Conservation (phyloP, 2,113 vertebrate genomes). For the Rhinopomastus cyanomelas region DNA sequence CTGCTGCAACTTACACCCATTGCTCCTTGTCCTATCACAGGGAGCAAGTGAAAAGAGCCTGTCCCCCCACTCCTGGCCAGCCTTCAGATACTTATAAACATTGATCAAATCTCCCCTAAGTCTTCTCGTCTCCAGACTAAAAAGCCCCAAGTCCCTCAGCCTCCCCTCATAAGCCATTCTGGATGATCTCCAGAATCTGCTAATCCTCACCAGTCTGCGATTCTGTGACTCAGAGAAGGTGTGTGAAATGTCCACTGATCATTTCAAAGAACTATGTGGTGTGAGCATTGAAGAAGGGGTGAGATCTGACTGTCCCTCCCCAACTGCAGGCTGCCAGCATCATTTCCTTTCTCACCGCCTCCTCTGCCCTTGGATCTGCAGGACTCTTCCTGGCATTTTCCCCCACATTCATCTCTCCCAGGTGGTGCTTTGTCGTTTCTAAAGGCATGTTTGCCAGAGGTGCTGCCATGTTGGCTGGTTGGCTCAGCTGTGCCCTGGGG, state of each 20-base stretch:
- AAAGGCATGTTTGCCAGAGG: not conserved
- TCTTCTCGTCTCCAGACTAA: too few relatives aligned
- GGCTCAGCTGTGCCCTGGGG: not conserved
- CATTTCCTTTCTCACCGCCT: not conserved
- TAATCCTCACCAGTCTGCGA: too few relatives aligned
- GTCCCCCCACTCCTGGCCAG: too few relatives aligned
- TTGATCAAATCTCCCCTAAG: too few relatives aligned
- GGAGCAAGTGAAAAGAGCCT: too few relatives aligned
- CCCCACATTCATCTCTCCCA: rapidly evolving
- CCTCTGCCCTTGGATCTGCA: not conserved
- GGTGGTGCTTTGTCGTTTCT: not conserved
- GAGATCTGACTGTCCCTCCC: not conserved
- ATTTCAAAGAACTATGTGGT: not conserved
- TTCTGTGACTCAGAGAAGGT: too few relatives aligned
- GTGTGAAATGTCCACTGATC: not conserved
- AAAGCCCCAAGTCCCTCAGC: too few relatives aligned
- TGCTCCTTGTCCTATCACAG: too few relatives aligned
- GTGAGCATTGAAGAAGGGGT: not conserved
- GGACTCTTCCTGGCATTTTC: not conserved
- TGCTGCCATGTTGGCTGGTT: not conserved
- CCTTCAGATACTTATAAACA: too few relatives aligned
- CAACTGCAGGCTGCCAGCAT: rapidly evolving
- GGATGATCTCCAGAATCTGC: too few relatives aligned
- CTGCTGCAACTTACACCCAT: too few relatives aligned
- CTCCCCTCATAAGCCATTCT: too few relatives aligned